A percentile compares a stretch with the other conserved stretches of the same genome.
Evolutionary conservation across 2,113 vertebrate genomes (phyloP).

Genomic region (Scolopax mira): DNA sequence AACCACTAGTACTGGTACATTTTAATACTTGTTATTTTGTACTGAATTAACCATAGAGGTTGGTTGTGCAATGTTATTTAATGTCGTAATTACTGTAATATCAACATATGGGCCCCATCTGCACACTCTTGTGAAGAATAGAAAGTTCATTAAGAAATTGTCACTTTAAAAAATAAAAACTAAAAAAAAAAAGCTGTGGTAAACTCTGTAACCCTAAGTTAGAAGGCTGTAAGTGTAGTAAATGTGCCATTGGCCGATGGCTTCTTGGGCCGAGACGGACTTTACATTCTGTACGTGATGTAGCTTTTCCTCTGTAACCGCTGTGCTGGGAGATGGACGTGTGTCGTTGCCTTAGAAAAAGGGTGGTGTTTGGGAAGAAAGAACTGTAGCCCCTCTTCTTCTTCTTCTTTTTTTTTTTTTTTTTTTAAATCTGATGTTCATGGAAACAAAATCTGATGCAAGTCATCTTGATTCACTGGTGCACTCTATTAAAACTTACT

Average conservation of each 20-base stretch:
- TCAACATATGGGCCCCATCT: conserved; percentile 73
- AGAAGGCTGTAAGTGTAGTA: conserved; percentile 64
- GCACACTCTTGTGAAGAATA: conserved; percentile 74
- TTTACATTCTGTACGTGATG: conserved; percentile 77
- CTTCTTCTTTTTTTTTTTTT: neutral
- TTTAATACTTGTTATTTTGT: conserved; percentile 83
- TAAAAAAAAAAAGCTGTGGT: conserved; percentile 70
- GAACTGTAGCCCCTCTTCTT: conserved; percentile 67
- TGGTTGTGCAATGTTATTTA: conserved; percentile 85
- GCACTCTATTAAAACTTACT: conserved; percentile 90
- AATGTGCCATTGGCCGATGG: conserved; percentile 58
- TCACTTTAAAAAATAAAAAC: conserved; percentile 63
- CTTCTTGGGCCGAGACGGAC: conserved; percentile 66
- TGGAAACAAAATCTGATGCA: conserved; percentile 75
- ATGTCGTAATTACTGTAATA: conserved; percentile 83
- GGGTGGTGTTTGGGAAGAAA: conserved; percentile 73
- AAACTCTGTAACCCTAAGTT: conserved; percentile 66
- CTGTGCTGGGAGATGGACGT: conserved; percentile 77
- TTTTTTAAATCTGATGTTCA: conserved; percentile 65
- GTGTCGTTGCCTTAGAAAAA: conserved; percentile 83
- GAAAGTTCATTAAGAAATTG: conserved; percentile 67
- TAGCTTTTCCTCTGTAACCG: conserved; percentile 79
- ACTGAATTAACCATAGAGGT: conserved; percentile 82
- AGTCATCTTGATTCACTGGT: conserved; percentile 82
- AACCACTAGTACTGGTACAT: conserved; percentile 84